Base-by-base conservation (phyloP, 2,888 invertebrate species). In the Chaitophorus viminalis region DNA sequence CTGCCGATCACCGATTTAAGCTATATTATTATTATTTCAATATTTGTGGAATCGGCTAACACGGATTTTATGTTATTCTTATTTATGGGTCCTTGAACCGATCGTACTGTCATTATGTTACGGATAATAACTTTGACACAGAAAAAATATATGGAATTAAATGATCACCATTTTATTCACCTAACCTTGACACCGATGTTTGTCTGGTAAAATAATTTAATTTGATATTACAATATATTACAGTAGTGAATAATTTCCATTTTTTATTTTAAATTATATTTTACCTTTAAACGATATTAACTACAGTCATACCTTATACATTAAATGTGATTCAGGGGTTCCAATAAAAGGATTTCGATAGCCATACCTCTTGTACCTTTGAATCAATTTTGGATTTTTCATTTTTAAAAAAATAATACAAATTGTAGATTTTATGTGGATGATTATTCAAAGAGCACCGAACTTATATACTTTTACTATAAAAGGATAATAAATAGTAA, bases 121-220 rank as follows among this genome's bases (percentile, higher is more conserved):
- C 36, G 70, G 78, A 39, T 86, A 72, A 78, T 86, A 79, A 72
- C 36, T 78, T n/a, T 29, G 68, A 52, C 29, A 70, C 29, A 72
- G 36, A 86, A 72, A 70, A 54, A 72, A 36, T 3, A 82, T 4
- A 78, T 54, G n/a, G 31, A 86, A 78, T 60, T 39, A 54, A 33
- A 86, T 72, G 31, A 78, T 72, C 29, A 29, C 29, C 52, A n/a
- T 52, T 17, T 78, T 78, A 72, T 78, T 72, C 65, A 54, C 29
- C 25, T 29, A 29, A 54, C 86, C 86, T 72, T 86, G 86, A 72
- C 78, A 78, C 68, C 5, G 25, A 68, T 81, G 9, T 36, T 17
- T 36, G 3, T 68, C 65, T 39, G 77, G 46, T 25, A 33, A 78
- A 78, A 31, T 54, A 11, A 31, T 78, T 78, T 54, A 54, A 54